Percentiles rank a stretch among this genome's conserved stretches.
Conservation (phyloP, 1,140 invertebrate species). For the Whitmania pigra region DNA sequence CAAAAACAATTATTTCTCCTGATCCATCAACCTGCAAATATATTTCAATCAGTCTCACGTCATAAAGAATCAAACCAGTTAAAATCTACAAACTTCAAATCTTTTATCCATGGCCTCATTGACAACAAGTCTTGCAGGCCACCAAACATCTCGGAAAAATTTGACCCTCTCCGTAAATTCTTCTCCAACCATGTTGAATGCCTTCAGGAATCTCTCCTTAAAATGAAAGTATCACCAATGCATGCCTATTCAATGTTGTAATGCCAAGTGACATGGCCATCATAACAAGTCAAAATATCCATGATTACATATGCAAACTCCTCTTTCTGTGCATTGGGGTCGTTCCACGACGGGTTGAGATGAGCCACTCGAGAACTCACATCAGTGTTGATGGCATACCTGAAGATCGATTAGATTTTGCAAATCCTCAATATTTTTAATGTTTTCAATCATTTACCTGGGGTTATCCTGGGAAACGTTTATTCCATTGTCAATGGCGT, state of each 20-base stretch:
- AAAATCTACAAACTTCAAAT: constrained; percentile 43
- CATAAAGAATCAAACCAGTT: constrained; percentile 10
- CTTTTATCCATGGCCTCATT: constrained; percentile 57
- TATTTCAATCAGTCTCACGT: constrained; percentile 10
- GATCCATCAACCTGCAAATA: constrained; percentile 47
- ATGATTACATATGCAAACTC: constrained; percentile 38
- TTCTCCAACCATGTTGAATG: constrained; percentile 61
- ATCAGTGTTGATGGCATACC: constrained; percentile 66
- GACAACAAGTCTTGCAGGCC: constrained; percentile 65
- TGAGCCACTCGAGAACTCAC: constrained; percentile 59
- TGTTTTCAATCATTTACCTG: constrained; percentile 34
- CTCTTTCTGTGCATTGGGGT: constrained; percentile 43
- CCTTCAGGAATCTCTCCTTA: constrained; percentile 47
- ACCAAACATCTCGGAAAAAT: constrained; percentile 61
- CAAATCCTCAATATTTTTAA: too few species aligned
- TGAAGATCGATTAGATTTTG: constrained; percentile 26
- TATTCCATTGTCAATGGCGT: constrained; percentile 91
- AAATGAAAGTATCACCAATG: constrained; percentile 25
- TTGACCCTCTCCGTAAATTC: constrained; percentile 68
- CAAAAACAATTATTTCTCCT: constrained; percentile 66
- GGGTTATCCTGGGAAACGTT: constrained; percentile 56
- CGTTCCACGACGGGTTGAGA: constrained; percentile 81
- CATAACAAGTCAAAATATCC: not conserved
- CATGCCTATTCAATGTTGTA: not conserved
- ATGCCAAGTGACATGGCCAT: not conserved